Percentiles rank a stretch among this genome's conserved stretches.
Evolutionary conservation across 2,113 vertebrate species (phyloP).

Genomic region (Boleophthalmus pectinirostris): DNA sequence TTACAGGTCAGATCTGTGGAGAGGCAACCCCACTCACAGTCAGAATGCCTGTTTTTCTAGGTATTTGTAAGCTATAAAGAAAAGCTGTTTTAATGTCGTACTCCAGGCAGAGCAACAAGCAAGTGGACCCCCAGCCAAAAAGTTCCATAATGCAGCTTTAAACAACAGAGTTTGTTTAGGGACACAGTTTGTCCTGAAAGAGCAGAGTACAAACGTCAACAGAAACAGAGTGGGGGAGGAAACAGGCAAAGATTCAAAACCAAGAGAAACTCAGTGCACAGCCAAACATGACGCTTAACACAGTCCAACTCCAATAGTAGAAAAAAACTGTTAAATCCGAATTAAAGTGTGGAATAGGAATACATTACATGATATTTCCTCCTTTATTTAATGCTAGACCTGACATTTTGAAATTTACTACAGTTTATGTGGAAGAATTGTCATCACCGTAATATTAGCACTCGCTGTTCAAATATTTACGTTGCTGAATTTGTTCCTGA

Average conservation of each 20-base stretch:
- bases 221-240: conserved; percentile 48
- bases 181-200: conserved; percentile 24
- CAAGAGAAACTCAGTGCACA: conserved; percentile 20
- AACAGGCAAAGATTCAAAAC: conserved; percentile 14
- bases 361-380: conserved; percentile 18
- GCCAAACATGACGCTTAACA: conserved; percentile 18
- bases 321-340: conserved; percentile 8
- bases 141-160: no score
- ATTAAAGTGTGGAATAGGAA: conserved; percentile 21
- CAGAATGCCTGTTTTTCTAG: no score
- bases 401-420: not conserved
- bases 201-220: conserved; percentile 38
- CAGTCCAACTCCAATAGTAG: not conserved
- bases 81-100: no score
- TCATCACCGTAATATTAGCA: not conserved
- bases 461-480: not conserved
- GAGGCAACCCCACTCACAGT: no score
- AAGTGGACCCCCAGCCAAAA: no score
- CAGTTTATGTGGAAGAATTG: not conserved
- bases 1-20: no score
- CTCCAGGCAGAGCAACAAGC: no score
- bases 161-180: conserved; percentile 7
- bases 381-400: not conserved
- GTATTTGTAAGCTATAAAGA: no score
- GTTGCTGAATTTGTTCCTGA: not conserved